Evolutionary conservation across 2,797 vertebrate species (phyloP), one percentile per base, ranked within the genome.

Genomic region (Coilia nasus): DNA sequence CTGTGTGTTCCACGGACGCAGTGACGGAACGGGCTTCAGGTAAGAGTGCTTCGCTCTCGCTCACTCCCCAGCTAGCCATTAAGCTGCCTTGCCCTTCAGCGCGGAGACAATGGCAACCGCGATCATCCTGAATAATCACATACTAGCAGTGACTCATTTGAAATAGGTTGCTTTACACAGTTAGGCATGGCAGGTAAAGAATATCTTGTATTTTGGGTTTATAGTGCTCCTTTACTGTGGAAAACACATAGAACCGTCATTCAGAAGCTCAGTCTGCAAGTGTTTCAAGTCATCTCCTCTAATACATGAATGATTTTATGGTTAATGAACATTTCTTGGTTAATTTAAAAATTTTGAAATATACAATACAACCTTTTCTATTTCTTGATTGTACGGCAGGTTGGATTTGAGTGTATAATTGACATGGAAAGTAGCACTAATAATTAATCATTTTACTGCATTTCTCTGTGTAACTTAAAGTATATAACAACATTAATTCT

Each of bases 1-100:
- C 90, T 99, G 98, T 15, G 93, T 95, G 88, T 95, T 95, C 88
- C 96, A 96, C 21, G 94, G 96, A 91, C 96, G 93, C 83, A 94
- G 92, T 3, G 97, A 97, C 47, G 97, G 96, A 90, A 90, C 93
- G 0, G 96, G 96, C 88, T 92, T 94, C 91, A 98, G 98, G 98
- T 99, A 97, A 85, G 10, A 56, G 19, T 67, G 31, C 0, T 56
- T 54, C 0, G 87, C 35, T 19, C 14, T 81, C 7, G 50, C 71
- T 21, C 71, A 78, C 71, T 21, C 71, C 4, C 71, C 57, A n/a
- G 5, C 19, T 35, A 44, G 31, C 35, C 71, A 0, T 21, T 78
- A 78, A 78, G 71, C 71, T 44, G 71, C 15, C 41, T 78, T 78
- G 41, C 35, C 71, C 71, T 78, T 78, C 71, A 78, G 15, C 10